Percentiles rank a stretch among this genome's conserved stretches.
Evolutionary conservation across 2,888 invertebrate genomes (phyloP).

Genomic region (Lasioglossum figueresi): DNA sequence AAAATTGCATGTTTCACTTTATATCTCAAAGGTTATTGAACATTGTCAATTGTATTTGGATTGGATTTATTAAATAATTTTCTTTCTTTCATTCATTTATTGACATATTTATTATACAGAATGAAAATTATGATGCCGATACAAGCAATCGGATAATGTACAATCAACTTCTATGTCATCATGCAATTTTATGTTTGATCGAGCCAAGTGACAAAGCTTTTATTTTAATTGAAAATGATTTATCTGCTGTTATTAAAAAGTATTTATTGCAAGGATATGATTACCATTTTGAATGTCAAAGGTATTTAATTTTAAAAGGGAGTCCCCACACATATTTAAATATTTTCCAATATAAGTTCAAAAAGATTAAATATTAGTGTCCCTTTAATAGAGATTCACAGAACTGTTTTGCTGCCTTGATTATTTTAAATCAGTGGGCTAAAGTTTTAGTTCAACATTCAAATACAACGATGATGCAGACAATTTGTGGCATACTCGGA

Average conservation of each 20-base stretch:
- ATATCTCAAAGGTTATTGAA: constrained; percentile 66
- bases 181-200: constrained; percentile 70
- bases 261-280: constrained; percentile 63
- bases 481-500: constrained; percentile 63
- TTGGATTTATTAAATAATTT: background rate
- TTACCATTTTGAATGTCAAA: constrained; percentile 66
- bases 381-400: constrained; percentile 37
- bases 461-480: constrained; percentile 62
- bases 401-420: constrained; percentile 59
- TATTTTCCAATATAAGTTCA: background rate
- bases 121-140: background rate
- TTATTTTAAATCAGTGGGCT: constrained; percentile 68
- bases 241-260: constrained; percentile 56
- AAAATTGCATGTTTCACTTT: constrained; percentile 66
- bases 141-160: constrained; percentile 4
- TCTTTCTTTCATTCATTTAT: background rate
- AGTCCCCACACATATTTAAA: background rate
- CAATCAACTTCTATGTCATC: constrained; percentile 62
- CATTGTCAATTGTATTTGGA: constrained; percentile 12
- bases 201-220: constrained; percentile 71
- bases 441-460: constrained; percentile 64
- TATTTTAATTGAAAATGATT: constrained; percentile 65
- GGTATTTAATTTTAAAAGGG: constrained; percentile 54
- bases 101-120: constrained; percentile 24
- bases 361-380: background rate